These are phyloP conservation scores for Pyrocephalus nanus DNA, from an alignment of 2,797 vertebrate species.

Conservation along the genomic window DNA sequence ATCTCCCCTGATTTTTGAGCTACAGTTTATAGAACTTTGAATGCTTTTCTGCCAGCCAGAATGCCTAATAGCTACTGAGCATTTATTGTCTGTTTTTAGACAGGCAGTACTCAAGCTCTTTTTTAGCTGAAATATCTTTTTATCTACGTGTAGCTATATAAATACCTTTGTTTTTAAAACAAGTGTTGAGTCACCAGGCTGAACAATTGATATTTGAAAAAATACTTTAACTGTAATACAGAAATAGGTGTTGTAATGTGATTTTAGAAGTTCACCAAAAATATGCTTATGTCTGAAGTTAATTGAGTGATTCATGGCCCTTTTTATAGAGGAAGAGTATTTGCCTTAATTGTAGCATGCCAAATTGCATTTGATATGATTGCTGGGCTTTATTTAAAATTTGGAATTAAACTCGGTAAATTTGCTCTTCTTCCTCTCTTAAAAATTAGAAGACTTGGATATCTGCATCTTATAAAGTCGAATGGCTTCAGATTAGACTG, in stretches of 20 bases:
- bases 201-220: not conserved
- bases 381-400: not conserved
- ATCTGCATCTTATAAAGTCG: not conserved
- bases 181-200: not conserved
- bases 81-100: not conserved
- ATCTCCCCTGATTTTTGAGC: not conserved
- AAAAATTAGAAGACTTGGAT: not conserved
- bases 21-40: not conserved
- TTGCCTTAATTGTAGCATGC: not conserved
- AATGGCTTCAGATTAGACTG: not conserved
- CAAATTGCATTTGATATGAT: not conserved
- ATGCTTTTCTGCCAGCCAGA: not conserved
- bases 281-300: not conserved
- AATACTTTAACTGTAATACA: not conserved
- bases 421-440: not conserved
- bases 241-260: not conserved
- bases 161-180: not conserved
- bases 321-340: not conserved
- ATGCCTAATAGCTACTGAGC: not conserved
- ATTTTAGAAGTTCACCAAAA: not conserved
- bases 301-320: not conserved
- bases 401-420: not conserved
- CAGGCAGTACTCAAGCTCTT: not conserved
- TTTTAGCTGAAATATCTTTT: not conserved
- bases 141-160: not conserved